phyloP scores from a whole-genome alignment of 2,888 invertebrate species.

The Volucella bombylans region DNA sequence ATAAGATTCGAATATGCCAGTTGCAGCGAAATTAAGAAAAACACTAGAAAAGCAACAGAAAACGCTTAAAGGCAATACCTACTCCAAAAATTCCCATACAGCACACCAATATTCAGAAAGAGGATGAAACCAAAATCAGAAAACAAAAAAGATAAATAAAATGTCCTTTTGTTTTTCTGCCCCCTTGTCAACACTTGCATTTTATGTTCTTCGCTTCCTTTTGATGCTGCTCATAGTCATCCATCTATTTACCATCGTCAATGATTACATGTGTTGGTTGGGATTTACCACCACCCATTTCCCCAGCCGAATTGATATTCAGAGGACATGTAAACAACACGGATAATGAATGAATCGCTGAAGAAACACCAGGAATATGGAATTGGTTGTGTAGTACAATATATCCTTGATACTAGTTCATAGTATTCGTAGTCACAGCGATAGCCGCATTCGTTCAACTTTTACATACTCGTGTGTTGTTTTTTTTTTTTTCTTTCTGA shows the following conservation, averaged over 20 bases:
- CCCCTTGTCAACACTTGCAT: constrained; percentile 60
- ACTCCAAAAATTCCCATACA: background rate
- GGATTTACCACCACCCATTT: constrained; percentile 32
- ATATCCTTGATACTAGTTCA: too few species aligned
- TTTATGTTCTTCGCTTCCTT: constrained; percentile 44
- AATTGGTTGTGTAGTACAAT: constrained; percentile 28
- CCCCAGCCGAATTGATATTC: constrained; percentile 60
- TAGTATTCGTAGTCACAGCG: too few species aligned
- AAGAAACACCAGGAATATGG: constrained; percentile 32
- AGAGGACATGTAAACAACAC: constrained; percentile 70
- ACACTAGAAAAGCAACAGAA: background rate
- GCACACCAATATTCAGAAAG: constrained; percentile 1
- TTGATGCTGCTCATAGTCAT: constrained; percentile 28
- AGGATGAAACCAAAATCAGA: too few species aligned
- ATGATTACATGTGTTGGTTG: constrained; percentile 57
- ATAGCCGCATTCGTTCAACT: constrained; percentile 22
- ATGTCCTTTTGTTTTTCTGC: constrained; percentile 16
- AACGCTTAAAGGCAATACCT: background rate
- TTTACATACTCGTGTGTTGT: constrained; percentile 22
- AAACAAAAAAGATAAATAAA: background rate
- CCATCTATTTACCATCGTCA: constrained; percentile 24
- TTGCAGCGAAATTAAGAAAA: background rate
- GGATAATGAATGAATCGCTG: constrained; percentile 61
- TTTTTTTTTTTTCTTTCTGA: constrained; percentile 22
- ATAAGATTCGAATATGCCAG: background rate